Percentiles rank a stretch among this genome's conserved stretches.
Evolutionary conservation across 2,797 vertebrate genomes (phyloP).

Genomic region (Ciconia nigra): DNA sequence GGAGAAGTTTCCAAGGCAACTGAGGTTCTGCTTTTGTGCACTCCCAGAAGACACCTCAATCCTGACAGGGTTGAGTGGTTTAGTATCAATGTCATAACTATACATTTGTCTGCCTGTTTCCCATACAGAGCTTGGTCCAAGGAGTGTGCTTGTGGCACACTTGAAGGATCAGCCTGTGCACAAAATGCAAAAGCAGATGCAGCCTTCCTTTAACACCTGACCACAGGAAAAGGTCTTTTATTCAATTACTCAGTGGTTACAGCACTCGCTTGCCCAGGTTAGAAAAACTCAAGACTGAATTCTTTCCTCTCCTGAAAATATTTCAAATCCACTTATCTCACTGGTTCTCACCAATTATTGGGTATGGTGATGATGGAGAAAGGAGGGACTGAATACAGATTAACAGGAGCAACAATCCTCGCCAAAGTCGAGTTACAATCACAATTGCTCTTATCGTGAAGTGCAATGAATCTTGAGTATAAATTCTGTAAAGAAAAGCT

Average conservation of each 20-base stretch:
- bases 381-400: not conserved
- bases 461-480: not conserved
- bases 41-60: slow-evolving; percentile 61
- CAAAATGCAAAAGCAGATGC: slow-evolving; percentile 19
- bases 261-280: not conserved
- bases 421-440: not conserved
- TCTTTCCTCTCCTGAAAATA: not conserved
- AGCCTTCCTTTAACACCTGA: not conserved
- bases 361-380: not conserved
- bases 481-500: not conserved
- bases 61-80: slow-evolving; percentile 48
- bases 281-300: not conserved
- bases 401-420: not conserved
- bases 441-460: not conserved
- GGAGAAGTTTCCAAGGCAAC: slow-evolving; percentile 70
- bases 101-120: slow-evolving; percentile 50
- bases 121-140: not conserved
- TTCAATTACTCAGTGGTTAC: not conserved
- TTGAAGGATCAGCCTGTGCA: not conserved
- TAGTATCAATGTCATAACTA: slow-evolving; percentile 54
- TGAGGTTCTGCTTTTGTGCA: slow-evolving; percentile 61
- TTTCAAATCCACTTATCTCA: not conserved
- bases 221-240: not conserved
- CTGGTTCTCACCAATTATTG: not conserved
- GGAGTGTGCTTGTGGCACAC: not conserved